Evolutionary conservation across 2,113 vertebrate genomes (phyloP), one percentile per base, ranked within the genome.

Genomic region (Pelecanoides urinatrix): DNA sequence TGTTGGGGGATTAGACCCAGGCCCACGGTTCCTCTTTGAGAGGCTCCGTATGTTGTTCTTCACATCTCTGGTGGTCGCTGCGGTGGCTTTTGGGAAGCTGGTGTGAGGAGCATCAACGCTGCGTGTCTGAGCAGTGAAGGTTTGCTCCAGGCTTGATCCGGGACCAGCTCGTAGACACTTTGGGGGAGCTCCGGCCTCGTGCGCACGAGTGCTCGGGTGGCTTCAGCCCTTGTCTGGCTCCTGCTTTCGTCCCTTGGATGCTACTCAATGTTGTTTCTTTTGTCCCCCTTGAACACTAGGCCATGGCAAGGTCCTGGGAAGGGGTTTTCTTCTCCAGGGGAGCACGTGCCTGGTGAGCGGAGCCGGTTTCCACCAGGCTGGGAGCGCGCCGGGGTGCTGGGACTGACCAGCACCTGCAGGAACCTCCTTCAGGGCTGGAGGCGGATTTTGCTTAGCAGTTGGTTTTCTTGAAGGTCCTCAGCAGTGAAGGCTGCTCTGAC

Each of bases 91-190:
- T 3, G 61, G 81, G 85, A 9, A 7, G n/a, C 42, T 67, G 74
- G 3, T 1, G 13, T 29, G 56, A 67, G 55, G 52, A 47, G 52
- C 11, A 3, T 0, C 11, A 34, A 7, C 0, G 2, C 22, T 50
- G 45, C 1, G 6, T 52, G 55, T 27, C 13, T 58, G 65, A 6
- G 15, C 40, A 6, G 36, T 11, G 74, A 7, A 9, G 30, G 63
- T n/a, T 38, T 52, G 40, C 11, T 62, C 38, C 25, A 1, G 13
- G 38, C 40, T 63, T 26, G 20, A 2, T 13, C 55, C 8, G 5
- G 65, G 74, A 29, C 9, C 1, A 5, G 5, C 58, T 61, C 32
- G 58, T 4, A 19, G 44, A 22, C 5, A 3, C 21, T 74, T 34
- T 75, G 6, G 6, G 55, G 32, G 16, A 86, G 40, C 58, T 66